These are phyloP conservation scores for Dysidea cf. avara DNA, from an alignment of 37 sponge, comb jelly and placozoan genomes.

Conservation along the genomic window DNA sequence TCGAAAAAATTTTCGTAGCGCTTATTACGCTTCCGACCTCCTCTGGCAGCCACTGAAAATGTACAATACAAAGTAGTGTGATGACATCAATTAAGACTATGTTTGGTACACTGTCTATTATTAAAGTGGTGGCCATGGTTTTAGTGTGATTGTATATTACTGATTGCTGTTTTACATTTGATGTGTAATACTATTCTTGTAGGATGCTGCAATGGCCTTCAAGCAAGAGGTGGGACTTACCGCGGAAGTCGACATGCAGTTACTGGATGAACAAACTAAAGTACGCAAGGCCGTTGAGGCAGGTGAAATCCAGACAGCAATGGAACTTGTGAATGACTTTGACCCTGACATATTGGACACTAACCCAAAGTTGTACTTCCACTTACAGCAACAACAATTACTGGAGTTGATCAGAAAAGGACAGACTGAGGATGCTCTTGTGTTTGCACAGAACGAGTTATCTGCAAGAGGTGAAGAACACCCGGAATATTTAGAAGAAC, in stretches of 20 bases:
- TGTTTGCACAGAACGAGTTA: constrained; percentile 81
- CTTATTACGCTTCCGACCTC: no score
- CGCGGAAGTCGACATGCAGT: constrained; percentile 47
- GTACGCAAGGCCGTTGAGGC: constrained; percentile 72
- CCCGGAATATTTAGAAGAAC: constrained; percentile 75
- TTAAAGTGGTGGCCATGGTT: no score
- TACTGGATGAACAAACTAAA: constrained; percentile 75
- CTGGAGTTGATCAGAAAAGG: constrained; percentile 77
- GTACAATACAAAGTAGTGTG: no score
- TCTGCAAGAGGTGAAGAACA: constrained; percentile 89
- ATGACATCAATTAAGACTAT: no score
- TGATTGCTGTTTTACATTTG: no score
- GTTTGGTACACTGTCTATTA: no score
- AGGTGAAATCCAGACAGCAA: constrained; percentile 75
- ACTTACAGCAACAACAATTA: constrained; percentile 87
- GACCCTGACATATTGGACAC: constrained; percentile 88
- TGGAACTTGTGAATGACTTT: constrained; percentile 83
- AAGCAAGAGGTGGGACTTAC: constrained; percentile 52
- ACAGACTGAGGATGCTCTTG: constrained; percentile 63
- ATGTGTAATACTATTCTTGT: no score
- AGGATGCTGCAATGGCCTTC: constrained; percentile 77
- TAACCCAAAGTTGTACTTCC: constrained; percentile 78
- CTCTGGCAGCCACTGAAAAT: no score
- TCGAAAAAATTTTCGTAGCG: no score
- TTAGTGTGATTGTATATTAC: no score